Conservation (phyloP, 2,113 vertebrate genomes). For the Menura novaehollandiae region DNA sequence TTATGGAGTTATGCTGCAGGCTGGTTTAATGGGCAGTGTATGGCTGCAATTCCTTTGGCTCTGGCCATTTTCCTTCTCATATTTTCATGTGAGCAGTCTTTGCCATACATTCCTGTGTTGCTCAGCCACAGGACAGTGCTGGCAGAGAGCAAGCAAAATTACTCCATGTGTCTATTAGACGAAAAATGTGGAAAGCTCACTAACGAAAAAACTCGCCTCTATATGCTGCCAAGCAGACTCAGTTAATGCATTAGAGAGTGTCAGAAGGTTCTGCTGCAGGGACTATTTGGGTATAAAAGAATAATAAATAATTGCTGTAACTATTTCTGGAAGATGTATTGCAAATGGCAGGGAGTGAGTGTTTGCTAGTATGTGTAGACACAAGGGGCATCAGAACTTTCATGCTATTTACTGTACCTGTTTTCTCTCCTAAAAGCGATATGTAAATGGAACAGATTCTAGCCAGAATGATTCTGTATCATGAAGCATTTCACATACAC, state of each 20-base stretch:
- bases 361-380: not conserved
- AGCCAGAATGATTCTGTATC: not conserved
- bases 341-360: not conserved
- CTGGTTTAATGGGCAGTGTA: not conserved
- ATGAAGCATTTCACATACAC: not conserved
- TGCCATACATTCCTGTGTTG: slow-evolving; percentile 3
- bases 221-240: not conserved
- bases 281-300: not conserved
- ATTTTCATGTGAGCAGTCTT: not conserved
- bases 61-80: not conserved
- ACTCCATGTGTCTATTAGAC: not conserved
- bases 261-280: not conserved
- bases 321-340: not conserved
- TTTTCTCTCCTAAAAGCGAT: not conserved
- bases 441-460: not conserved
- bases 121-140: not conserved
- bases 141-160: not conserved
- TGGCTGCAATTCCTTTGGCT: not conserved
- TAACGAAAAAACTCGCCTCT: not conserved
- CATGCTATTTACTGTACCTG: not conserved
- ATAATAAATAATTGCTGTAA: not conserved
- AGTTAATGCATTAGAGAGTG: not conserved
- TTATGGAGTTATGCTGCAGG: not conserved
- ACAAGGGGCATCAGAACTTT: not conserved
- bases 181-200: slow-evolving; percentile 19